Evolutionary conservation across 2,113 vertebrate species (phyloP), one percentile per base, ranked within the genome.

Genomic region (Pomatostomus ruficeps): DNA sequence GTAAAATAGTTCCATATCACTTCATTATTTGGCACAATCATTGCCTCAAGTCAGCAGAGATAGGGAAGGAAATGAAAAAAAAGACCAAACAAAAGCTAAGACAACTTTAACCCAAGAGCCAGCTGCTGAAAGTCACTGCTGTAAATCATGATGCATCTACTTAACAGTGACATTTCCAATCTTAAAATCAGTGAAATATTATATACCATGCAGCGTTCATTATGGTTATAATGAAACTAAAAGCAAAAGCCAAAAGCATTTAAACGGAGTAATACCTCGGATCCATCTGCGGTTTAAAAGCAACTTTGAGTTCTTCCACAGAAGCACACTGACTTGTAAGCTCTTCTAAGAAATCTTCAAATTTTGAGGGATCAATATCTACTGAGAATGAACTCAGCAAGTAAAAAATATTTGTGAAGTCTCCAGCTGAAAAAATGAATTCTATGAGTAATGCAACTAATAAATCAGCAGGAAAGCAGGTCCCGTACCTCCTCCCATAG

Each of bases 361-460:
- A 20, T 14, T 62, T 59, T 8, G 91, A 97, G 28, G 96, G 63
- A 55, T 97, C 98, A 1, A 38, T 88, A 14, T 95, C 97, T 7
- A 77, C 68, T 7, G 98, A 97, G 91, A 99, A 99, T 66, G 98
- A 98, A 96, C 98, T 99, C 94, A 99, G 97, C 87, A 98, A 96
- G 66, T 94, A 98, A 97, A 99, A 99, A 25, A 98, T 98, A 97
- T 99, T 99, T 40, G 99, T 99, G 96, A 99, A 99, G 95, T 99
- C 99, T 3, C 99, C 98, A 58, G 99, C 99, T 99, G 95, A 45
- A 93, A 92, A 88, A 88, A 45, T 18, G 2, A 63, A 36, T 36
- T 35, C 6, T 38, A 3, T 61, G 43, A 90, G 68, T 73, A 73
- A 83, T 5, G 19, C 25, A 68, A 61, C 17, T 61, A 57, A 75